These are phyloP conservation scores for Zygaena filipendulae DNA, from an alignment of 2,888 invertebrate species.

Conservation along the genomic window DNA sequence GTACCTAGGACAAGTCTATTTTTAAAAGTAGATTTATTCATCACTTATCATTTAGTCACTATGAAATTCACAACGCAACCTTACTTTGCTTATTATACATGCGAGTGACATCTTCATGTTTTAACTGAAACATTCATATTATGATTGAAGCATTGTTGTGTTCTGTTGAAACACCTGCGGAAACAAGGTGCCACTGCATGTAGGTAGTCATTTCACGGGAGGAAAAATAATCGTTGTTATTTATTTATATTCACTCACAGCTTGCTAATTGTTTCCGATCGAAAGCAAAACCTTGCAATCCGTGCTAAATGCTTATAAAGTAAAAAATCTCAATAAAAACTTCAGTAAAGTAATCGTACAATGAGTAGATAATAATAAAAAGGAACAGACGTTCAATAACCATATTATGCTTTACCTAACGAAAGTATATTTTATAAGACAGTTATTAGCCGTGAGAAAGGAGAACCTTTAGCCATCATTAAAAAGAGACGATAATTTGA, in stretches of 20 bases:
- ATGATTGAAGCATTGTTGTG: constrained; percentile 13
- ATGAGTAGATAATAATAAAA: too few species aligned
- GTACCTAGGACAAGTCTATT: too few species aligned
- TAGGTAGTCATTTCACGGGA: constrained; percentile 13
- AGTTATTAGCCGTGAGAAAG: constrained; percentile 47
- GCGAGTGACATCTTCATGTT: constrained; percentile 9
- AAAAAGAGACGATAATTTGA: constrained; percentile 60
- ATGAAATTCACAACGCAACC: too few species aligned
- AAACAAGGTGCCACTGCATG: constrained; percentile 28
- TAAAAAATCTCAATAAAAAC: too few species aligned
- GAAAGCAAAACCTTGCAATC: too few species aligned
- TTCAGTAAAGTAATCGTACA: too few species aligned
- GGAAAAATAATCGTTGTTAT: constrained; percentile 34
- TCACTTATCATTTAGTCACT: too few species aligned
- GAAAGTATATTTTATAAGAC: constrained; percentile 28
- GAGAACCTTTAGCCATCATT: constrained; percentile 40
- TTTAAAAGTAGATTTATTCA: too few species aligned
- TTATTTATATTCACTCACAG: too few species aligned
- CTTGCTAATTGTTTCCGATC: constrained; percentile 58
- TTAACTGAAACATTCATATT: constrained; percentile 8
- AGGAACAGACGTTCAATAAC: too few species aligned
- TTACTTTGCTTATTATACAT: constrained; percentile 17
- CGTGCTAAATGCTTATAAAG: too few species aligned
- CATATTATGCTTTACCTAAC: too few species aligned
- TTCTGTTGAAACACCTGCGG: constrained; percentile 31